phyloP scores from a whole-genome alignment of 2,113 vertebrate species.

The Furnarius figulus region DNA sequence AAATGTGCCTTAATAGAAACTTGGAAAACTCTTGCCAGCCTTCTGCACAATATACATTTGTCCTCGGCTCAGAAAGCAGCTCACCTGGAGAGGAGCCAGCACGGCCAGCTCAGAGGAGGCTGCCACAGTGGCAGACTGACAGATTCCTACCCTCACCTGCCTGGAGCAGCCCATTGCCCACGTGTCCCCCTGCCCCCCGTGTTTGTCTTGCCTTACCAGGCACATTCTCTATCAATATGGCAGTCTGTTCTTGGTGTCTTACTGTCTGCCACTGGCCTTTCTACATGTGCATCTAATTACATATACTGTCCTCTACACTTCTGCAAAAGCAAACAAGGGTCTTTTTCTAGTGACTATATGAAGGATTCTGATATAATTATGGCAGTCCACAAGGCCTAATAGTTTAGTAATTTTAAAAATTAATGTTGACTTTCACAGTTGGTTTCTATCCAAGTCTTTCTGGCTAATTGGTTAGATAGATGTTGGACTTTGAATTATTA shows the following conservation, averaged over 20 bases:
- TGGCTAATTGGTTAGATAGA: background rate
- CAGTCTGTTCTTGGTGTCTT: background rate
- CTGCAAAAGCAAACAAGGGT: background rate
- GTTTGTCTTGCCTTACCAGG: background rate
- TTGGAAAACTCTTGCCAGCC: slow-evolving; percentile 20
- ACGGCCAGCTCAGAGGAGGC: background rate
- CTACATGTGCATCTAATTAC: background rate
- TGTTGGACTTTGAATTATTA: background rate
- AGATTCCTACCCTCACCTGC: slow-evolving; percentile 20
- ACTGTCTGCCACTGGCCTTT: background rate
- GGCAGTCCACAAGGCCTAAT: background rate
- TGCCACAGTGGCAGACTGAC: slow-evolving; percentile 13
- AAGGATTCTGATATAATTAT: background rate
- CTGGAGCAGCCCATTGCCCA: background rate
- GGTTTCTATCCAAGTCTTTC: background rate
- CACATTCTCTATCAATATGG: background rate
- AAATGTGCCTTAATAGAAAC: slow-evolving; percentile 48
- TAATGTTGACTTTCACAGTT: background rate
- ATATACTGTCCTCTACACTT: background rate
- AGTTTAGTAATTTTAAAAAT: slow-evolving; percentile 8
- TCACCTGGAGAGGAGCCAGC: slow-evolving; percentile 54
- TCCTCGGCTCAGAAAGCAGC: slow-evolving; percentile 22
- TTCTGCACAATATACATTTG: slow-evolving; percentile 16
- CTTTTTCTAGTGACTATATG: background rate
- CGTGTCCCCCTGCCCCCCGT: background rate